Percentiles rank a stretch among this genome's conserved stretches.
phyloP scores from a whole-genome alignment of 2,888 invertebrate species.

The Eupithecia pulchellata region DNA sequence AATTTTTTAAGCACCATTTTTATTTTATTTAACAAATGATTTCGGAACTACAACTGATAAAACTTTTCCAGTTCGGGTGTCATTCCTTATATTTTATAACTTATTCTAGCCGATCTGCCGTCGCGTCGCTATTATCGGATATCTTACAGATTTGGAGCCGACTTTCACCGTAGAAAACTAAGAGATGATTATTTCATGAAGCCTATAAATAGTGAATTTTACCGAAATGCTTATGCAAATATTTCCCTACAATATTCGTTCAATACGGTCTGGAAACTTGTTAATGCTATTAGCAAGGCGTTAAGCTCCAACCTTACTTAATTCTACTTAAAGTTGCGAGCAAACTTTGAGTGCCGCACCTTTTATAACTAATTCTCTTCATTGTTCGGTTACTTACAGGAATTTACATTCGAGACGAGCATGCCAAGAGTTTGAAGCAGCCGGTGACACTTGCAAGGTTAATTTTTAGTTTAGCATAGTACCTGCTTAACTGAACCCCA shows the following conservation, averaged over 20 bases:
- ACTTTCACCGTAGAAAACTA: background rate
- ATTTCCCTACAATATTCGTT: conserved; percentile 59
- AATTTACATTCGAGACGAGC: conserved; percentile 32
- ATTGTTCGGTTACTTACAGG: conserved; percentile 37
- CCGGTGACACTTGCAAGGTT: background rate
- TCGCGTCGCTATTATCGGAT: no score
- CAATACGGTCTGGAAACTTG: conserved; percentile 84
- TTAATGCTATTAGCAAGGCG: conserved; percentile 83
- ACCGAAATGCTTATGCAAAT: conserved; percentile 25
- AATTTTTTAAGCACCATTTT: no score
- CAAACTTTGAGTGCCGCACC: conserved; percentile 53
- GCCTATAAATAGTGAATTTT: background rate
- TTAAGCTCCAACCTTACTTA: conserved; percentile 82
- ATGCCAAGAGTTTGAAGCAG: conserved; percentile 19
- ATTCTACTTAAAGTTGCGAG: conserved; percentile 70
- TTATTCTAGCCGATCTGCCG: no score
- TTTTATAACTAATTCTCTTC: conserved; percentile 47
- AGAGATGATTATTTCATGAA: background rate
- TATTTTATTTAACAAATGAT: no score
- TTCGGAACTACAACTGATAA: no score
- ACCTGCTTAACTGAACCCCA: background rate
- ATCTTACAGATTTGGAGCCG: background rate
- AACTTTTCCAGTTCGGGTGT: no score
- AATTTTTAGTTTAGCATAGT: background rate
- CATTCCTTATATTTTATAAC: no score